phyloP scores from a whole-genome alignment of 1,140 invertebrate species.

The Tetranychus urticae region DNA sequence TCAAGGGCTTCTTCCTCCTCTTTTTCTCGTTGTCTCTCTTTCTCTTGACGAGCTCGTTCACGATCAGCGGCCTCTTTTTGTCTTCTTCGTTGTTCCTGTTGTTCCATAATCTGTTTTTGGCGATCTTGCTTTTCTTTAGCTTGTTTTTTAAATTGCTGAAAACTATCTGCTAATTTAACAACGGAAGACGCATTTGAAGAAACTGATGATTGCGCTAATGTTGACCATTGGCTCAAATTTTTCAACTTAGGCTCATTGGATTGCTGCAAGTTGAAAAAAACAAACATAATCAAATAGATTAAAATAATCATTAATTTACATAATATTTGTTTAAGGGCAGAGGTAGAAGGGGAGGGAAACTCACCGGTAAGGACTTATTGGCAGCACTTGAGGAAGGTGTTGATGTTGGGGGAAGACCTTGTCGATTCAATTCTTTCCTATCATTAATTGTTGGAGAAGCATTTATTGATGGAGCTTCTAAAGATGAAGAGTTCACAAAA shows the following conservation, averaged over 20 bases:
- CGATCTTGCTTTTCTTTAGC: constrained; percentile 75
- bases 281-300: not conserved
- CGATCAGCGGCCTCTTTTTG: constrained; percentile 61
- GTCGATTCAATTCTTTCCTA: not conserved
- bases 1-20: constrained; percentile 50
- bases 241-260: constrained; percentile 27
- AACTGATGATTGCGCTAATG: not conserved
- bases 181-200: not conserved
- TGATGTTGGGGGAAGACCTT: not conserved
- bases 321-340: not conserved
- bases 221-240: constrained; percentile 60
- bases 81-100: constrained; percentile 43
- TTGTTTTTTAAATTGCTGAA: constrained; percentile 71
- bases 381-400: not conserved
- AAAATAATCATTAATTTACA: not conserved
- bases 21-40: constrained; percentile 33
- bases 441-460: not conserved
- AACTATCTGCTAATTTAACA: constrained; percentile 24
- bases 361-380: not conserved
- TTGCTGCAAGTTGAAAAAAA: not conserved
- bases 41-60: constrained; percentile 49
- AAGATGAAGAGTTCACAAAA: not conserved
- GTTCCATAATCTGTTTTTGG: constrained; percentile 54
- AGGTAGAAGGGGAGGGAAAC: too few relatives aligned
- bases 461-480: not conserved